Base-by-base conservation (phyloP, 2,888 invertebrate genomes). In the Teleogryllus oceanicus region DNA sequence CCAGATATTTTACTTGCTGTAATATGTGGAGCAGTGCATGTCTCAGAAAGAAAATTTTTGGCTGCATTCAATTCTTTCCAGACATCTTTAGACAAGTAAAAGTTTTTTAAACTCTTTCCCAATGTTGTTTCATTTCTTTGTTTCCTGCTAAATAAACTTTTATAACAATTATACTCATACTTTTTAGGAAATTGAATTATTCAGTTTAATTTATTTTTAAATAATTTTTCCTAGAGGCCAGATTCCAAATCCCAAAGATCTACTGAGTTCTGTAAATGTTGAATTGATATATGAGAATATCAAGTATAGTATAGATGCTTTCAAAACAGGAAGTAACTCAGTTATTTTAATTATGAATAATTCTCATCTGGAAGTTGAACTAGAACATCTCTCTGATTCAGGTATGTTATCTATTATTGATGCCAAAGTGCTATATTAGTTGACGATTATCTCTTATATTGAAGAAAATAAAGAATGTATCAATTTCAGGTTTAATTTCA, bases 271-370 rank as follows among this genome's bases (percentile, higher is more conserved):
- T 1, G 92, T 96, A 10, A 95, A 97, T 83, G 91, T 92, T 11
- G 99, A 99, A 85, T 89, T 99, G 11, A 97, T 99, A 80, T 93
- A 96, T 86, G 94, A 93, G 77, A 95, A 94, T 12, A 89, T 91
- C 84, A 97, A 97, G 85, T 99, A 98, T 88, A 92, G 92, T 87
- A 92, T 97, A 5, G 93, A 94, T 84, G 96, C 94, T 0, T 95
- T 97, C 2, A 97, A 97, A 86, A 95, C 95, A 79, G 98, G 98
- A 0, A 92, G 94, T 2, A 96, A 94, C 82, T 92, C 93, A 0
- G 99, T 97, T 87, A 97, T 98, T 87, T 89, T 99, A 75, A 92
- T 94, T 16, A 94, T 99, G 94, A 99, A 99, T 86, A 94, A 94
- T 77, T 96, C 96, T n/a, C 94, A 94, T 86, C 96, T 97, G 87